Conservation (phyloP, 1,140 invertebrate species). For the Chironomus striatipennis region DNA sequence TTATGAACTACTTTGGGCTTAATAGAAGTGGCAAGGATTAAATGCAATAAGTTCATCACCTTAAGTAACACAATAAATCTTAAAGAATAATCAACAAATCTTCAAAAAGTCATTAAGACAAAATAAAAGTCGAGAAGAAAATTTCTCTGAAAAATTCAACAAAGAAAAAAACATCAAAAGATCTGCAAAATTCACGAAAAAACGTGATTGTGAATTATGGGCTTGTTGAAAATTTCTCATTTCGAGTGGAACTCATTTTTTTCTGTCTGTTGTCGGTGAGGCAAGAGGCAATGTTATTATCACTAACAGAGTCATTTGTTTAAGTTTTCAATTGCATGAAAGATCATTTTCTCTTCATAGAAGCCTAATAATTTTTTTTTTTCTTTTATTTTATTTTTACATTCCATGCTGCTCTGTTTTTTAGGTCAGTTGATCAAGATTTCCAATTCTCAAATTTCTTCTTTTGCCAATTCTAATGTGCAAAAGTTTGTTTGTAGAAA, state of each 20-base stretch:
- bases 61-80: no score
- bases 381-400: no score
- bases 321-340: not conserved
- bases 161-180: conserved; percentile 7
- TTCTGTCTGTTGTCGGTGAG: not conserved
- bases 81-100: not conserved
- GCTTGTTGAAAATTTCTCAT: conserved; percentile 3
- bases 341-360: not conserved
- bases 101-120: not conserved
- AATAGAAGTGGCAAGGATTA: no score
- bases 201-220: conserved; percentile 20
- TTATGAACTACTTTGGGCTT: no score
- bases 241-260: not conserved
- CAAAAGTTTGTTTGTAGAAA: no score
- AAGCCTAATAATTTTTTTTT: not conserved
- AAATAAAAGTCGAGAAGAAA: not conserved
- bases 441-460: no score
- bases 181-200: not conserved
- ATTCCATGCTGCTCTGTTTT: no score
- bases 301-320: not conserved
- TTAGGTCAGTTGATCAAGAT: no score
- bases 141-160: not conserved
- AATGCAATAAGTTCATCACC: no score
- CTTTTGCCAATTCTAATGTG: no score
- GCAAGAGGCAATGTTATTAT: not conserved